Evolutionary conservation across 1,140 invertebrate species (phyloP).

Genomic region (Berghia stephanieae): DNA sequence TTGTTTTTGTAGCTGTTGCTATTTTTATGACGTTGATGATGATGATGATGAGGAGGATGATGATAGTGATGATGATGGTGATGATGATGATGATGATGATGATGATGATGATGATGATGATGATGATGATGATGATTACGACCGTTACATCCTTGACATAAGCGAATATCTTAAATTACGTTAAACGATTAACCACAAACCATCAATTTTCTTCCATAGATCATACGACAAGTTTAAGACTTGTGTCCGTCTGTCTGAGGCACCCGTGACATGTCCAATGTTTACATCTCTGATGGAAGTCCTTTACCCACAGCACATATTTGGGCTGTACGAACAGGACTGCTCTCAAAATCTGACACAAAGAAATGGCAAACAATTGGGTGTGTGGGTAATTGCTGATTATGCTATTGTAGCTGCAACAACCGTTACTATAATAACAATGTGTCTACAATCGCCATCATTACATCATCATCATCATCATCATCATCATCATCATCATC

Average conservation of each 20-base stretch:
- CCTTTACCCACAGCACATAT: slow-evolving; percentile 42
- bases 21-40: not conserved
- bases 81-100: not conserved
- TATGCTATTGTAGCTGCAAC: not conserved
- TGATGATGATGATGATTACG: not conserved
- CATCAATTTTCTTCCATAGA: slow-evolving; percentile 12
- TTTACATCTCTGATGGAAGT: slow-evolving; percentile 43
- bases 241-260: slow-evolving; percentile 34
- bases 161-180: not conserved
- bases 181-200: not conserved
- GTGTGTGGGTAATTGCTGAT: slow-evolving; percentile 13
- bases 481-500: slow-evolving; percentile 8
- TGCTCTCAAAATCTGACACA: slow-evolving; percentile 25
- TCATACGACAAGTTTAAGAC: slow-evolving; percentile 38
- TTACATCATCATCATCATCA: not conserved
- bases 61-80: not conserved
- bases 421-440: slow-evolving; percentile 10
- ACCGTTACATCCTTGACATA: not conserved
- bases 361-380: not conserved
- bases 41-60: too few relatives aligned
- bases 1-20: slow-evolving; percentile 5
- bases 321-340: slow-evolving; percentile 43
- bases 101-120: not conserved
- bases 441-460: not conserved
- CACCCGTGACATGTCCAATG: slow-evolving; percentile 39